A percentile compares a stretch with the other conserved stretches of the same genome.
These are phyloP conservation scores for Sphenodon punctatus DNA, from an alignment of 2,797 vertebrate species.

Conservation along the genomic window DNA sequence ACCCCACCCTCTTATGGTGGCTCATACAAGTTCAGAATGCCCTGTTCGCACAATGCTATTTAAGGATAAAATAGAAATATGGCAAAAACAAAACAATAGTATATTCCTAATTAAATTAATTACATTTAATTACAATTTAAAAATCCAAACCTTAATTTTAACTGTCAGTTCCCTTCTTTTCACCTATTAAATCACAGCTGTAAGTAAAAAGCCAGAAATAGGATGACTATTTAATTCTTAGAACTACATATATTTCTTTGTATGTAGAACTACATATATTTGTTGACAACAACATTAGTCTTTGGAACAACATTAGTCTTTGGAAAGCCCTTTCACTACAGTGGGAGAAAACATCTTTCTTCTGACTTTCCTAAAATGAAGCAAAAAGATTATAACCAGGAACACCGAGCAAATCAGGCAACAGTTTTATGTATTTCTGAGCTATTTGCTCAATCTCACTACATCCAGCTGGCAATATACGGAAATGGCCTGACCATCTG, in stretches of 20 bases:
- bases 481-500: not conserved
- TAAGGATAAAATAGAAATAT: too few species aligned
- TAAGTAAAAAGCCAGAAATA: not conserved
- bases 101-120: too few species aligned
- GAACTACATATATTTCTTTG: not conserved
- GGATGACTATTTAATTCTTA: not conserved
- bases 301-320: not conserved
- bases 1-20: too few species aligned
- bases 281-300: too few species aligned
- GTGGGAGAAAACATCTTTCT: not conserved
- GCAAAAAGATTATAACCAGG: not conserved
- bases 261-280: conserved; percentile 6
- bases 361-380: conserved; percentile 8
- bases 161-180: not conserved
- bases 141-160: too few species aligned
- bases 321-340: not conserved
- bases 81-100: too few species aligned
- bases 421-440: not conserved
- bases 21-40: too few species aligned
- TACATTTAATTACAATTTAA: too few species aligned
- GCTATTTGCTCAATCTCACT: not conserved
- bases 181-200: not conserved
- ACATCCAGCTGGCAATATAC: not conserved
- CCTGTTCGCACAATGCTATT: too few species aligned
- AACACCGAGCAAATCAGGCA: not conserved